These are phyloP conservation scores for Rachycentron canadum DNA, from an alignment of 2,797 vertebrate species.

Conservation along the genomic window DNA sequence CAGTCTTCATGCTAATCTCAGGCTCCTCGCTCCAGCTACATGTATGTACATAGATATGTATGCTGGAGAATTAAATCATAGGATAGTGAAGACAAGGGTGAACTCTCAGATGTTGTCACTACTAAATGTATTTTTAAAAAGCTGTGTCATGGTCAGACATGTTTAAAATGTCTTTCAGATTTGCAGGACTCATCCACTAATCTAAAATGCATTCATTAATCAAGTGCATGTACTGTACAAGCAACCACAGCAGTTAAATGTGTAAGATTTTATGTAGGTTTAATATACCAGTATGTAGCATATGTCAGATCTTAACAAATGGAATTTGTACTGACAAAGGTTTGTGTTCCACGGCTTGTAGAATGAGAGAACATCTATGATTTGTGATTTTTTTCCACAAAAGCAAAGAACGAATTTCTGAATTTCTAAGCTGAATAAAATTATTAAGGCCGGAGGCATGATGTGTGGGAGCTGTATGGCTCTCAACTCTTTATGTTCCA, in stretches of 20 bases:
- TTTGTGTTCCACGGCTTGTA: background rate
- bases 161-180: background rate
- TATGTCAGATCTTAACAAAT: background rate
- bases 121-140: background rate
- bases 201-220: background rate
- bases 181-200: background rate
- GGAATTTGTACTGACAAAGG: background rate
- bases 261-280: background rate
- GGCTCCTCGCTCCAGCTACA: background rate
- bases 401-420: slow-evolving; percentile 19
- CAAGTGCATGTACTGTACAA: background rate
- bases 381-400: slow-evolving; percentile 17
- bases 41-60: no score
- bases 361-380: slow-evolving; percentile 9
- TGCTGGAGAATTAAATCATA: background rate
- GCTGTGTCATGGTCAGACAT: background rate
- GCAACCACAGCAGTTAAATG: background rate
- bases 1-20: background rate
- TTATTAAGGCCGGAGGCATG: slow-evolving; percentile 23
- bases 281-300: background rate
- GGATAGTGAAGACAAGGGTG: background rate
- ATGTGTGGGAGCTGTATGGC: slow-evolving; percentile 22
- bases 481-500: slow-evolving; percentile 38
- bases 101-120: background rate
- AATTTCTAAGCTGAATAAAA: slow-evolving; percentile 3